A percentile compares a stretch with the other conserved stretches of the same genome.
These are phyloP conservation scores for Cheilosia vernalis DNA, from an alignment of 2,888 invertebrate species.

Conservation along the genomic window DNA sequence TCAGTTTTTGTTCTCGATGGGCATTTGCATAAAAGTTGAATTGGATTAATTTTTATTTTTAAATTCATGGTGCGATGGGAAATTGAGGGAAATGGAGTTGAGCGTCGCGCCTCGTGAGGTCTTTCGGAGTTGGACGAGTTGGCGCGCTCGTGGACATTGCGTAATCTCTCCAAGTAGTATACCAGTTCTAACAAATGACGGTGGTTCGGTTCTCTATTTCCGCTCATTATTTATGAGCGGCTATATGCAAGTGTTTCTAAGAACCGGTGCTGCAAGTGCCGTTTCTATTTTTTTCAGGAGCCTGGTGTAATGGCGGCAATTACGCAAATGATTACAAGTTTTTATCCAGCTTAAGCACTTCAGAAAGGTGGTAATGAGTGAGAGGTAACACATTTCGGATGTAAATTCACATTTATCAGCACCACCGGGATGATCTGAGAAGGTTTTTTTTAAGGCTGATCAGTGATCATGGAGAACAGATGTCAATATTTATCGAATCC, in stretches of 20 bases:
- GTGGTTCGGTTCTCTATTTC: conserved; percentile 20
- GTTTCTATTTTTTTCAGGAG: neutral
- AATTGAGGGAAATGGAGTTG: conserved; percentile 1
- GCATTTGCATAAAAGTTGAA: conserved; percentile 29
- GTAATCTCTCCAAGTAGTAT: conserved; percentile 20
- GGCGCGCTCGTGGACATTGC: conserved; percentile 1
- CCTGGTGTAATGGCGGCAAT: neutral
- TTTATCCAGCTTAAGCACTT: neutral
- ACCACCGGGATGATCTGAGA: no score
- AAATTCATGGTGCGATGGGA: neutral
- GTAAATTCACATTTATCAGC: no score
- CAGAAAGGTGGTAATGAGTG: no score
- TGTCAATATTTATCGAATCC: no score
- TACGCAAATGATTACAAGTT: conserved; percentile 18
- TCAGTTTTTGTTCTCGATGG: conserved; percentile 25
- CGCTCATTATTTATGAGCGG: conserved; percentile 23
- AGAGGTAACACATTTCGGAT: no score
- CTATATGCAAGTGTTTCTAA: conserved; percentile 6
- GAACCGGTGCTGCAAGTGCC: conserved; percentile 23
- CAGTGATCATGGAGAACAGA: no score
- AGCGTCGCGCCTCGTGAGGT: neutral
- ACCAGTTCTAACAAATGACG: conserved; percentile 9
- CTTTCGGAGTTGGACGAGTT: neutral
- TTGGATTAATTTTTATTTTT: conserved; percentile 33
- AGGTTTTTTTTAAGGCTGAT: no score